Percentiles rank a stretch among this genome's conserved stretches.
These are phyloP conservation scores for Pelobates fuscus DNA, from an alignment of 2,113 vertebrate genomes.

Conservation along the genomic window DNA sequence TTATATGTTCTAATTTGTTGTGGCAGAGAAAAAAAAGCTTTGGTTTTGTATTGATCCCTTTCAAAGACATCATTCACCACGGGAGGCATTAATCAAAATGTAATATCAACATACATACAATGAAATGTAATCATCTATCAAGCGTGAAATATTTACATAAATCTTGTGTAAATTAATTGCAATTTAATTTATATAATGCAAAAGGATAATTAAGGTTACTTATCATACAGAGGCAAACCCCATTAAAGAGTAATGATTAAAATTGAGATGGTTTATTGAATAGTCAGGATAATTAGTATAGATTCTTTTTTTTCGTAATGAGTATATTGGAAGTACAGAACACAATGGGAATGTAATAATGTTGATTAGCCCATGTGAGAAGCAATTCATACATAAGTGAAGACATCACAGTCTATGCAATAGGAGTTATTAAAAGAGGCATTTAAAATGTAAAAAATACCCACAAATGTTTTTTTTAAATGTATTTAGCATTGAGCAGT, in stretches of 20 bases:
- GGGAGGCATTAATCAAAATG: neutral
- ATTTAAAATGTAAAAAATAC: no score
- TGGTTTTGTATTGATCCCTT: no score
- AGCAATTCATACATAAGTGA: no score
- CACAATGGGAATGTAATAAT: neutral
- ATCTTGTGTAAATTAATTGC: neutral
- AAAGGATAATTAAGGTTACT: conserved; percentile 2
- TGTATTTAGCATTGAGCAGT: no score
- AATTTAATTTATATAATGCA: conserved; percentile 6
- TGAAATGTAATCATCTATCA: neutral
- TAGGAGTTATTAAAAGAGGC: no score
- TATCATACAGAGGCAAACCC: neutral
- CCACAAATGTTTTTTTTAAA: no score
- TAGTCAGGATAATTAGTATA: neutral
- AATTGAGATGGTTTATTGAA: neutral
- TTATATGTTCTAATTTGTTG: no score
- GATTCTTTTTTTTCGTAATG: neutral
- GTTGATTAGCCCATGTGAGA: neutral
- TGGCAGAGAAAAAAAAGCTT: no score
- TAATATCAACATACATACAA: neutral
- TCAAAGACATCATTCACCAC: no score
- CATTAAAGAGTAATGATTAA: neutral
- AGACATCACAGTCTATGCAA: no score
- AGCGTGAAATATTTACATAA: neutral
- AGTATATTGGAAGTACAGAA: neutral